Base-by-base conservation (phyloP, 2,113 vertebrate genomes). In the Smithornis capensis region DNA sequence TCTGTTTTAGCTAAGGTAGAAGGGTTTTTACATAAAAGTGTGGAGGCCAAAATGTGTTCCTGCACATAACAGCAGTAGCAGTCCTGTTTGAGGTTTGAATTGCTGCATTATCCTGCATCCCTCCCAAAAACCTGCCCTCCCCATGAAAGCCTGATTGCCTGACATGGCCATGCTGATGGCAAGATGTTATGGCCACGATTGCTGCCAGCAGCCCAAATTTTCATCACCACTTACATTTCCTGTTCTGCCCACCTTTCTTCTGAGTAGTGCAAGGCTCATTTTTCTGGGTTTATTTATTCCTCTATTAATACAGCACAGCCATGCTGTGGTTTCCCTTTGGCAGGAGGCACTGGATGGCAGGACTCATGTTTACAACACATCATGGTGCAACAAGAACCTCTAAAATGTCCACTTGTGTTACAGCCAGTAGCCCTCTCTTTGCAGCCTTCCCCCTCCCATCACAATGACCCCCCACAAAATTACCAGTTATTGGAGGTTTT, bases 401-500 rank as follows among this genome's bases (percentile, higher is more conserved):
- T 55, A 77, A 77, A 91, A 70, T 7, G 7, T 57, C 75, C 69
- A 25, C 49, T 92, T 52, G 18, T 25, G 2, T 25, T 29, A 64
- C 8, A 92, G 7, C 38, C 3, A 4, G 18, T 25, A 3, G 0
- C 56, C 56, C 67, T 21, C 69, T 76, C 60, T 62, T 80, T 47
- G 63, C 68, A 83, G 18, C 42, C 44, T 63, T 83, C 38, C 44
- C 44, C 4, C 1, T 42, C 24, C 33, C 25, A 19, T 29, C 27
- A 5, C 29, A 47, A 67, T 73, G 52, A 49, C 38, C 29, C 45
- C 44, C 28, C 5, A n/a, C 19, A 15, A 25, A 50, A 70, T 23
- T 22, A 47, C 12, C 75, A 45, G 22, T 38, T 31, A 71, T 7
- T 45, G 49, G 76, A 85, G 92, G 90, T 94, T 97, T 64, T 68